Evolutionary conservation across 2,888 invertebrate species (phyloP), one percentile per base, ranked within the genome.

Genomic region (Clostera curtula): DNA sequence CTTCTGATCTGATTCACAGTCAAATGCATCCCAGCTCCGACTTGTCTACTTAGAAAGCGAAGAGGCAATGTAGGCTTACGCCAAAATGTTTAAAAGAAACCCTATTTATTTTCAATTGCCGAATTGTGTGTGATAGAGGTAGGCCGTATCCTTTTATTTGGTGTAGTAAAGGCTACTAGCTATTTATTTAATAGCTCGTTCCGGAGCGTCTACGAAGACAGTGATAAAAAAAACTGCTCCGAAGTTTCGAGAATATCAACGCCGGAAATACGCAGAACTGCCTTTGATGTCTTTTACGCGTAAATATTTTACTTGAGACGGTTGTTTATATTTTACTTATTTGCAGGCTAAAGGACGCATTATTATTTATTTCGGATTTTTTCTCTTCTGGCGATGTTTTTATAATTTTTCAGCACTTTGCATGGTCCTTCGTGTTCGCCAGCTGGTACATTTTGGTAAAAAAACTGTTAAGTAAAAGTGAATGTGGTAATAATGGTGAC

Each of bases 141-240:
- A 44, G 47, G 43, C 31, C 45, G 40, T 49, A 43, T 47, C 49
- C 49, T 47, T 58, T 56, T 56, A 54, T 56, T 44, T 44, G 33
- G 40, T 33, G 34, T 27, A 42, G 42, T 40, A 40, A 44, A 38
- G 43, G 31, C 38, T 45, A 49, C 49, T 41, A 48, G 41, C 55
- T 52, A 59, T 63, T 60, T 56, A 61, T 61, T 59, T 58, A 57
- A 59, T 62, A 56, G 56, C 51, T 55, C 49, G 51, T 58, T 61
- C 46, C 37, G 20, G 44, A 50, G 45, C 43, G 41, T 43, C 40
- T 42, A 43, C 52, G 56, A 56, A 36, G 43, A 34, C 28, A 12
- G 40, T 40, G 49, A 59, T 54, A 57, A 56, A 59, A 53, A 48
- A 48, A 57, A 52, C 44, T 43, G 44, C 37, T 42, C 40, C 33